These are phyloP conservation scores for Venusia cambrica DNA, from an alignment of 2,888 invertebrate genomes.

Conservation along the genomic window DNA sequence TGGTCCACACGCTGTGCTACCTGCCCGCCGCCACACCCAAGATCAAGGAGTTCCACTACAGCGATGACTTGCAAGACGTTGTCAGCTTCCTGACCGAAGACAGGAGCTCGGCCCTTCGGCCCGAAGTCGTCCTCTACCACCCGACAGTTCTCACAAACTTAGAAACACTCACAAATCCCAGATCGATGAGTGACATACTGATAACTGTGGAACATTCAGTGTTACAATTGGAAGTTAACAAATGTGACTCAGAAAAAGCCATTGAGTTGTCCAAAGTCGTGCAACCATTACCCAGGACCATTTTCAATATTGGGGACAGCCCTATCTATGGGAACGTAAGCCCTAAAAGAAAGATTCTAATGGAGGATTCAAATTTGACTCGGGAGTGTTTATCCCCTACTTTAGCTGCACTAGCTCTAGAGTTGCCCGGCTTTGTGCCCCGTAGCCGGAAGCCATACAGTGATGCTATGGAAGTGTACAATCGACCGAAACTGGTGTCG, in stretches of 20 bases:
- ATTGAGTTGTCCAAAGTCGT: constrained; percentile 53
- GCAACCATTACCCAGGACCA: constrained; percentile 56
- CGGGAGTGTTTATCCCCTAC: constrained; percentile 62
- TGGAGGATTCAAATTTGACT: constrained; percentile 34
- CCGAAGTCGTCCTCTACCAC: constrained; percentile 69
- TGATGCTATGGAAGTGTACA: constrained; percentile 47
- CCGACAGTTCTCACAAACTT: constrained; percentile 70
- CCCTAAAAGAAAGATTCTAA: constrained; percentile 40
- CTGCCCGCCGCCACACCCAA: constrained; percentile 35
- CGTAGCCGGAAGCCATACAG: constrained; percentile 56
- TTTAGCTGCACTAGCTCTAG: constrained; percentile 66
- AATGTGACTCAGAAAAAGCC: constrained; percentile 71
- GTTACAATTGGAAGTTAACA: constrained; percentile 50
- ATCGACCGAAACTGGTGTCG: constrained; percentile 71
- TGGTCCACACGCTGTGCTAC: constrained; percentile 50
- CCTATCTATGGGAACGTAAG: constrained; percentile 65
- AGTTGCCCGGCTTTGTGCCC: constrained; percentile 73
- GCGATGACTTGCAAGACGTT: constrained; percentile 62
- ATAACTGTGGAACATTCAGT: constrained; percentile 38
- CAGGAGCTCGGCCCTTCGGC: constrained; percentile 49
- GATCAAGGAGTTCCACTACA: constrained; percentile 52
- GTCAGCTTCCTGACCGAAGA: constrained; percentile 58
- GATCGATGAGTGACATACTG: constrained; percentile 49
- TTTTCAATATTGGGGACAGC: constrained; percentile 45
- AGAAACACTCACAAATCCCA: constrained; percentile 44